Conservation (phyloP, 1,140 invertebrate genomes). For the Geopemphigus sp. region DNA sequence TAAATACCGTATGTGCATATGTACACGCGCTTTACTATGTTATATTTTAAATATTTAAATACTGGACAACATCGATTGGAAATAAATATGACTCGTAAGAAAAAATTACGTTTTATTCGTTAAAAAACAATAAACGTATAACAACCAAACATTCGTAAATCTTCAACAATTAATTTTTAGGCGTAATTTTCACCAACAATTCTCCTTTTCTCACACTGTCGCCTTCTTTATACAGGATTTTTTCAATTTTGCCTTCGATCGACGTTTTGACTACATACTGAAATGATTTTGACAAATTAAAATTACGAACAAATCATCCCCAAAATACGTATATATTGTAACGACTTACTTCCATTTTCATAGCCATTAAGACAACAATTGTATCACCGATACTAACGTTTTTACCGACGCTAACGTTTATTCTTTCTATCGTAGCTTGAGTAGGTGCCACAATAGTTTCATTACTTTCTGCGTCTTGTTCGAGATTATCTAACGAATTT, state of each 20-base stretch:
- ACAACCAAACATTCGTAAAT: no score
- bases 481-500: neutral
- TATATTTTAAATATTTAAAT: no score
- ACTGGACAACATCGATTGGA: no score
- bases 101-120: no score
- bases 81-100: no score
- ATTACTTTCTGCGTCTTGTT: constrained; percentile 43
- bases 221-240: constrained; percentile 71
- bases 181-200: constrained; percentile 60
- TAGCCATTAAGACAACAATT: constrained; percentile 89
- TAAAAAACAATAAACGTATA: no score
- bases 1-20: no score
- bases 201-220: constrained; percentile 80
- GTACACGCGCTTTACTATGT: no score
- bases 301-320: neutral
- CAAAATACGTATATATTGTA: neutral
- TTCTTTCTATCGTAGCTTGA: constrained; percentile 91
- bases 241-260: constrained; percentile 70
- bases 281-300: constrained; percentile 53
- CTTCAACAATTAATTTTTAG: constrained; percentile 31
- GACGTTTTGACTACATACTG: constrained; percentile 82
- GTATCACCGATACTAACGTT: constrained; percentile 79
- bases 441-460: constrained; percentile 80
- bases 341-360: constrained; percentile 94
- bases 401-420: constrained; percentile 78